phyloP scores from a whole-genome alignment of 64 coral and sea anemone species.

The Montipora capricornis region DNA sequence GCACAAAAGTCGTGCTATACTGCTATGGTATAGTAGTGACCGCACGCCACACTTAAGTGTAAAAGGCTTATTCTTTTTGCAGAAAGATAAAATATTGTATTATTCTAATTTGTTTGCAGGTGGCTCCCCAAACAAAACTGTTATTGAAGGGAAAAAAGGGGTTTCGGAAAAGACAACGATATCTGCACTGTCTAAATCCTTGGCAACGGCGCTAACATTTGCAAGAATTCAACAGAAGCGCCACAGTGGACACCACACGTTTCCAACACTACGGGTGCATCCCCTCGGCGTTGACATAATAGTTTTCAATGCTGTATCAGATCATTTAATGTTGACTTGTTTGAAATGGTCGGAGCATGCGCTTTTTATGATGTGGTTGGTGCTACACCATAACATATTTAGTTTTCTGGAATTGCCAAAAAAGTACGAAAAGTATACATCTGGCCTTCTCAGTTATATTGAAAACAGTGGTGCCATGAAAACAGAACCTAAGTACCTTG shows the following conservation, averaged over 20 bases:
- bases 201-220: conserved; percentile 14
- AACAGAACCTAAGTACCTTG: too few relatives aligned
- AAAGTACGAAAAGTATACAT: background rate
- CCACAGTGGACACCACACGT: background rate
- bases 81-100: conserved; percentile 16
- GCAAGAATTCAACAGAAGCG: background rate
- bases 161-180: background rate
- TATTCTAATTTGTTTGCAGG: conserved; percentile 25
- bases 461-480: too few relatives aligned
- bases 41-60: background rate
- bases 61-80: conserved; percentile 15
- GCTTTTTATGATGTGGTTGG: background rate
- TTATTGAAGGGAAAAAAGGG: background rate
- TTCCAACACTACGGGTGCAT: background rate
- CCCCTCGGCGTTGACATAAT: background rate
- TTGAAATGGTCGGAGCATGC: too few relatives aligned
- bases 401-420: background rate
- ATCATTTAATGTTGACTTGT: too few relatives aligned
- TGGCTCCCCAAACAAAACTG: background rate
- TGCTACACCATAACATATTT: background rate
- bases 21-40: background rate
- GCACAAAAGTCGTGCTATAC: too few relatives aligned
- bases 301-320: too few relatives aligned
- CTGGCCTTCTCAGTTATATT: background rate
- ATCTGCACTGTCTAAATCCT: background rate